These are phyloP conservation scores for Sander vitreus DNA, from an alignment of 2,113 vertebrate genomes.

Conservation along the genomic window DNA sequence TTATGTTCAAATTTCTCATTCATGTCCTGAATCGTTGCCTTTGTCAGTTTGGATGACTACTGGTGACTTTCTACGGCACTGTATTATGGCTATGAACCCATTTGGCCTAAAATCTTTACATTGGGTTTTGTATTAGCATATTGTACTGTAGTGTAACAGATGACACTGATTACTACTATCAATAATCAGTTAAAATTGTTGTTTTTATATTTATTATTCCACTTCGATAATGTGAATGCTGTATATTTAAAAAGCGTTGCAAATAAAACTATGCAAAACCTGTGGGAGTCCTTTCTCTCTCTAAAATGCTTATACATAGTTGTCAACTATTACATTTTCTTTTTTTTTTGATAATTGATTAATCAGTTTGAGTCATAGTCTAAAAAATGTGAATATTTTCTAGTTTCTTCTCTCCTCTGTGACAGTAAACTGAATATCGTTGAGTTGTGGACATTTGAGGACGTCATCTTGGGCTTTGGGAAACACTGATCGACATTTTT, in stretches of 20 bases:
- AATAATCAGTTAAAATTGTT: background rate
- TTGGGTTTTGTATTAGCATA: background rate
- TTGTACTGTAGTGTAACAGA: background rate
- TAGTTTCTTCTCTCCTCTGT: no score
- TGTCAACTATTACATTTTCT: no score
- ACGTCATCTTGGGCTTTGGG: no score
- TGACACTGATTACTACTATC: background rate
- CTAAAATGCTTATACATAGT: background rate
- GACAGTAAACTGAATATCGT: no score
- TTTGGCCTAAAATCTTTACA: background rate
- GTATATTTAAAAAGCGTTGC: slow-evolving; percentile 10
- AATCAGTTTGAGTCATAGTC: no score
- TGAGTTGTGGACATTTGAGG: no score
- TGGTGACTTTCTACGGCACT: background rate
- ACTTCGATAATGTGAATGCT: slow-evolving; percentile 23
- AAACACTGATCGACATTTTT: no score
- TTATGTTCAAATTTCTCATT: background rate
- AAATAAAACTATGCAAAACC: slow-evolving; percentile 2
- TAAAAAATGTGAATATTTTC: no score
- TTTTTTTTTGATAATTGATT: no score
- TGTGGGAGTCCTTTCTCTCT: background rate
- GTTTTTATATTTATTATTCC: slow-evolving; percentile 35
- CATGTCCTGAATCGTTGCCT: no score
- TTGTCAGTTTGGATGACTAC: background rate
- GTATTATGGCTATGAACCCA: background rate